Base-by-base conservation (phyloP, 1,140 invertebrate genomes). In the Notospermus geniculatus region DNA sequence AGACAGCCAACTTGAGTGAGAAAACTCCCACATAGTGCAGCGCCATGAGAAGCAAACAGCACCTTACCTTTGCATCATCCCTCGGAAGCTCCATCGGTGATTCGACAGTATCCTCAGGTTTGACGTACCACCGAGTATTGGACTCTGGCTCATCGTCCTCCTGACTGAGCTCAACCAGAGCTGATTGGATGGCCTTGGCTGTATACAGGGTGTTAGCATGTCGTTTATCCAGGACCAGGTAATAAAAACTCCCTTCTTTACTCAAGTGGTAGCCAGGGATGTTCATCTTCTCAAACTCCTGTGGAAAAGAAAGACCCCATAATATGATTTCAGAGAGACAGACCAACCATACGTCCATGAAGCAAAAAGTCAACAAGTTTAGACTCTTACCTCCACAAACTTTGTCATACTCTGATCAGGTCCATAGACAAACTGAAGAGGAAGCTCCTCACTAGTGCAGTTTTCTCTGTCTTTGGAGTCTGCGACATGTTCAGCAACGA, bases 361-460 rank as follows among this genome's bases (percentile, higher is more conserved):
- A 53, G 41, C 32, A 43, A 50, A 57, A 56, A 50, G 52, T 30
- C 15, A 59, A 32, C 17, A 64, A 65, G 25, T 13, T 36, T 36
- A 15, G 32, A 36, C 32, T 36, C 5, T 50, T 75, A 86, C 85
- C 71, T 88, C 80, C 52, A 87, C 75, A 74, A 91, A 91, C 69
- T 85, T 87, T 1, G 84, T 81, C 7, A 85, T 75, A 69, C 89
- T 89, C 39, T 84, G 83, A 27, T 86, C 83, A 0, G 85, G 78
- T 0, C 86, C 82, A 74, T 87, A 89, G 0, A 91, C 89, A 83
- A 91, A 91, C 69, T 87, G 84, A 1, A 91, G 72, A 1, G 84
- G 83, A n/a, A 90, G 85, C 68, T 84, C 82, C 61, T 89, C 85
- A 58, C 84, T 74, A 50, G 83, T 80, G 73, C 89, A 89, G 55